These are phyloP conservation scores for Conus canariensis DNA, from an alignment of 2,888 invertebrate species.

Conservation along the genomic window DNA sequence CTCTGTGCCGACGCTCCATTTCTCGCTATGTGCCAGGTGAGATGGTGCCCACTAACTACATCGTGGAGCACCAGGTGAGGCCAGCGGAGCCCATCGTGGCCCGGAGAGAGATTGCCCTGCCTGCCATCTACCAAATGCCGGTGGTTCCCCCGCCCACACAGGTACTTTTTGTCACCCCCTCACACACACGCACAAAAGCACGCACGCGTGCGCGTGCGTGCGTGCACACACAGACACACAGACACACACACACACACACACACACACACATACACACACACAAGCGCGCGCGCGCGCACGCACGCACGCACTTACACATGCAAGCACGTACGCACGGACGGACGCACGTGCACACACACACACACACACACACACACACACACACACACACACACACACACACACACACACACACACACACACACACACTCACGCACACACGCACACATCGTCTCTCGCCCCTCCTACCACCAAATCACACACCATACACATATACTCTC, in stretches of 20 bases:
- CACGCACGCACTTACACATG: background rate
- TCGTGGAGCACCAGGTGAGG: background rate
- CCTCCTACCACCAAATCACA: background rate
- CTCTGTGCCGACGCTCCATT: background rate
- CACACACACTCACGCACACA: background rate
- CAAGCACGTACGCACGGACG: background rate
- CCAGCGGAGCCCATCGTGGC: background rate
- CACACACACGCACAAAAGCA: background rate
- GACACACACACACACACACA: background rate
- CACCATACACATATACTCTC: background rate
- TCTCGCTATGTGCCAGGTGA: background rate
- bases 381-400: conserved; percentile 1
- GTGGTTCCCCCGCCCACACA: background rate
- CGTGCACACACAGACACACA: background rate
- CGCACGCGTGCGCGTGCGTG: no score
- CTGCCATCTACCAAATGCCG: background rate
- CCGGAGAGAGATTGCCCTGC: background rate
- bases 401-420: conserved; percentile 10
- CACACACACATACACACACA: background rate
- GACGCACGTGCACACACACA: background rate
- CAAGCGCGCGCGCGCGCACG: background rate
- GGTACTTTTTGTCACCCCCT: background rate
- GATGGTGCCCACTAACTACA: background rate
- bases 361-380: background rate
- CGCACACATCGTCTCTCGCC: background rate